Percentiles rank a stretch among this genome's conserved stretches.
Conservation (phyloP, 1,140 invertebrate species). For the Leguminivora glycinivorella region DNA sequence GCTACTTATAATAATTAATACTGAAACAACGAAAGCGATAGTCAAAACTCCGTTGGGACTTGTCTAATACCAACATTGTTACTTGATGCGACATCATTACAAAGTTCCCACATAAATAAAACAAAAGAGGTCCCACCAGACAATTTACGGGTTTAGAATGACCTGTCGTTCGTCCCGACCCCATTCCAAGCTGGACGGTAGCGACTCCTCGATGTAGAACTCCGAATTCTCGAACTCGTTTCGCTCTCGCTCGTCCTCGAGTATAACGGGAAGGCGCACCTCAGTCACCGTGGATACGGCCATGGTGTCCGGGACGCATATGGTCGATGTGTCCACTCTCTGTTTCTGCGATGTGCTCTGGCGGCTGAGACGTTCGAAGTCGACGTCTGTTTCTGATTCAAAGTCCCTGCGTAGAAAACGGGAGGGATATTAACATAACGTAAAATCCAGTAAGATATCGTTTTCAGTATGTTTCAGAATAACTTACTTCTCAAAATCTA, state of each 20-base stretch:
- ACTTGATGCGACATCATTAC: too few species aligned
- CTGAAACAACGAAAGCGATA: too few species aligned
- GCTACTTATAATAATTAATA: too few species aligned
- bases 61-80: too few species aligned
- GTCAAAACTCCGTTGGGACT: too few species aligned
- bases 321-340: constrained; percentile 56
- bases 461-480: not conserved
- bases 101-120: not conserved
- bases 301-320: constrained; percentile 55
- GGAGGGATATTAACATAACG: not conserved
- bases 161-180: constrained; percentile 76
- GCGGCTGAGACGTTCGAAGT: constrained; percentile 87
- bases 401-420: constrained; percentile 79
- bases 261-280: constrained; percentile 65
- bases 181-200: constrained; percentile 85
- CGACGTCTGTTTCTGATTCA: constrained; percentile 90
- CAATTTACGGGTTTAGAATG: constrained; percentile 38
- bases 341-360: constrained; percentile 79
- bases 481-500: constrained; percentile 67
- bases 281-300: constrained; percentile 66
- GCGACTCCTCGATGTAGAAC: constrained; percentile 92
- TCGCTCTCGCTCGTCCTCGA: constrained; percentile 45
- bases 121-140: not conserved
- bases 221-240: constrained; percentile 88
- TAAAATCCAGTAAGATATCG: too few species aligned